Base-by-base conservation (phyloP, 2,797 vertebrate genomes). In the Gastrophryne carolinensis region DNA sequence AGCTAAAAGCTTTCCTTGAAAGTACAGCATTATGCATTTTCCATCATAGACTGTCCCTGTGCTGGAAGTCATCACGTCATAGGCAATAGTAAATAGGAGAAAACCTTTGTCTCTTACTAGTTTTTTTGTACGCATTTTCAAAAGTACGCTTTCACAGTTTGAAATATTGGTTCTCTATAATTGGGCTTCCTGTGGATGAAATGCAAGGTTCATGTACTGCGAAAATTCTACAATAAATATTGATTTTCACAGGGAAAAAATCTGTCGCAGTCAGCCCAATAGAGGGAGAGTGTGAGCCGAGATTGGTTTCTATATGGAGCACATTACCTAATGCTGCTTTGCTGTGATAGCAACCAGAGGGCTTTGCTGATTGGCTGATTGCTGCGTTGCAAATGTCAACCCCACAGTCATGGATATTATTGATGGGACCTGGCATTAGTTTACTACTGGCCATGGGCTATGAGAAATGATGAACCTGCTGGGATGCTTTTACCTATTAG, bases 281-380 rank as follows among this genome's bases (percentile, higher is more conserved):
- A 78, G 75, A 72, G 75, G 68, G 75, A 72, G 75, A 65, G 26
- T 49, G 54, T 34, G 68, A 78, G 75, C 53, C 68, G 49, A 77
- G 66, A 56, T 39, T 47, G 15, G 35, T 35, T 34, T 50, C 73
- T 76, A 76, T 64, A 66, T 72, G 30, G 60, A 72, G 68, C 24
- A 66, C 37, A 72, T 72, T 65, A 78, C 68, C 67, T 78, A 78
- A 78, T 78, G 52, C 68, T 78, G 75, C 75, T 60, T 60, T 27
- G 65, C 65, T 60, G 60, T 58, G 61, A 54, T 78, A 58, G 61
- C 53, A 78, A 60, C 61, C 67, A 9, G 9, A 67, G 39, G 57
- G 68, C 61, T 52, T 32, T 10, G 68, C 17, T 47, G 60, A 78
- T 71, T 64, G 58, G 75, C 17, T 47, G 60, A 78, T 71, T 64